Base-by-base conservation (phyloP, 2,113 vertebrate species). In the Osmerus eperlanus region DNA sequence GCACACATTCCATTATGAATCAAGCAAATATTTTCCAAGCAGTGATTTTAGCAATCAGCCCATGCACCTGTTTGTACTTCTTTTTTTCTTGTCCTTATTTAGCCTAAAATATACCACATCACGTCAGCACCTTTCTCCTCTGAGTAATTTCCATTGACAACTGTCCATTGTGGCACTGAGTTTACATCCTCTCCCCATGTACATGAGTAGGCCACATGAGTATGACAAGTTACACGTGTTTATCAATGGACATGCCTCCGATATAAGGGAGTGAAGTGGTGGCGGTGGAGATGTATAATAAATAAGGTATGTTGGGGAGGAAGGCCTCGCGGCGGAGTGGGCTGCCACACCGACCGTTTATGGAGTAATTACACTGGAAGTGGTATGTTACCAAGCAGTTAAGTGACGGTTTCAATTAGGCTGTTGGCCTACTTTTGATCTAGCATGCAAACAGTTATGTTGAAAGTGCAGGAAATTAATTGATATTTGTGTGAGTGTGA, bases 221-320 rank as follows among this genome's bases (percentile, higher is more conserved):
- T 18, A 23, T 84, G 84, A 76, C 84, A 77, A 76, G 74, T 80
- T 81, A 70, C 84, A 88, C 81, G 83, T 85, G 87, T 86, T 84
- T 80, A 79, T 84, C 68, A 83, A 65, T 73, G 78, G 71, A 85
- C 81, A 81, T 63, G 73, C 67, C 73, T 65, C 73, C 63, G 71
- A 78, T 74, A 75, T 78, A 84, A 83, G 84, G 65, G 78, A 32
- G 65, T 28, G 60, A n/a, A 60, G 67, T 41, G 23, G 71, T 64
- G 72, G 56, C 28, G 74, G 6, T 16, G 32, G 68, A 25, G 16
- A 78, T 67, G 69, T 75, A 78, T 61, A 70, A 78, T 78, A 78
- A 62, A 71, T 47, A 65, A 41, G 75, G 47, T 74, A 4, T 58
- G 65, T 54, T 56, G 72, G 12, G 58, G 67, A 70, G 70, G 70